phyloP scores from a whole-genome alignment of 2,113 vertebrate species.

The Dicaeum eximium region DNA sequence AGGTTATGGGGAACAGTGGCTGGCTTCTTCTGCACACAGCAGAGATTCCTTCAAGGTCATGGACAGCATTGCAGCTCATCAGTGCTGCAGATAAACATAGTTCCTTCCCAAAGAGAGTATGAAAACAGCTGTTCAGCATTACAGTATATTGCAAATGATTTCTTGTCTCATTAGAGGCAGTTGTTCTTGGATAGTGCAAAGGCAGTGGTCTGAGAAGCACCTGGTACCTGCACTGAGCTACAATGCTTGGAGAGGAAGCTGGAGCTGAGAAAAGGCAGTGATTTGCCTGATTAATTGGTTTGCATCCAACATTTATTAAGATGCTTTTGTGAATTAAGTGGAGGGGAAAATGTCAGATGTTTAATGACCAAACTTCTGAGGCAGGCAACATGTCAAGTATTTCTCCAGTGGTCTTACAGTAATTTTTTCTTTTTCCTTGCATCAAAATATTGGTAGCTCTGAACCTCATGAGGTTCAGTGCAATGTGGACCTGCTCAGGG shows the following conservation, averaged over 20 bases:
- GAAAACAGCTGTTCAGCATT: slow-evolving; percentile 41
- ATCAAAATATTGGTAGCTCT: not conserved
- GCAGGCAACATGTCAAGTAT: not conserved
- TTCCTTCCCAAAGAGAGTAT: not conserved
- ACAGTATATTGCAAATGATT: not conserved
- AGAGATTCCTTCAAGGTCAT: not conserved
- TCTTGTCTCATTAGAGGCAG: slow-evolving; percentile 37
- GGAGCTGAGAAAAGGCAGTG: not conserved
- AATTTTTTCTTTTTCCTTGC: not conserved
- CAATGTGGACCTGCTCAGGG: rapidly evolving
- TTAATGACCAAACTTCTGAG: not conserved
- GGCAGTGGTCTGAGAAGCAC: slow-evolving; percentile 6
- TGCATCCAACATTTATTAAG: not conserved
- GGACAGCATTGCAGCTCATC: slow-evolving; percentile 12
- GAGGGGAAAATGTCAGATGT: not conserved
- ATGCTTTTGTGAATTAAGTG: not conserved
- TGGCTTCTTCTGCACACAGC: not conserved
- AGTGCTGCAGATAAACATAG: not conserved
- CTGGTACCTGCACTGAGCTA: not conserved
- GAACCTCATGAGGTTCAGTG: rapidly evolving
- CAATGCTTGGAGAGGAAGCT: not conserved
- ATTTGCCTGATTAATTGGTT: not conserved
- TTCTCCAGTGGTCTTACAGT: not conserved
- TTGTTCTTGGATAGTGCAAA: not conserved
- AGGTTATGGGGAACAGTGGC: not conserved